Base-by-base conservation (phyloP, 2,797 vertebrate species). In the Botia kubotai region DNA sequence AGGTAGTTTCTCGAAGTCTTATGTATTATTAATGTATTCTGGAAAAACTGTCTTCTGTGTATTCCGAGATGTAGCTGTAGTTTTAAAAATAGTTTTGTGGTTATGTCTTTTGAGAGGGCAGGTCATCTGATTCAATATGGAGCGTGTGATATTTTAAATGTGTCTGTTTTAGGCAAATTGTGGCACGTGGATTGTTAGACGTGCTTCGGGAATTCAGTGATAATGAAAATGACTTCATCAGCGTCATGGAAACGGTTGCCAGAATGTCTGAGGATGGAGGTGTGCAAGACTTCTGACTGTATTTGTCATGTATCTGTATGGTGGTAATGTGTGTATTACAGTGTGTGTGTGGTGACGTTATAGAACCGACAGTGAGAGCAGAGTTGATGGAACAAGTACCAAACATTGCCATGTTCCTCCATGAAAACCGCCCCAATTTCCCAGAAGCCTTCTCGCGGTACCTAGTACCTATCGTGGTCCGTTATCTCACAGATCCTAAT, bases 321-420 rank as follows among this genome's bases (percentile, higher is more conserved):
- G 6, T 55, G 14, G 2, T 43, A 4, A 10, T 58, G 16, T 36
- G 36, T 10, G 2, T 33, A 43, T 57, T 69, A 17, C 16, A 17
- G 12, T 26, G 6, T 10, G 19, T 58, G 48, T 81, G 48, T 55
- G 26, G 67, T 16, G 29, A 26, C 48, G 50, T 81, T 83, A 83
- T 88, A 97, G 97, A 98, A 87, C 96, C 96, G 36, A 96, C 95
- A 16, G 96, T 97, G 50, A 88, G 95, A 82, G 95, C 95, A 19
- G 96, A 97, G 85, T 92, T 98, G 86, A 96, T 97, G 96, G 96
- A 97, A 73, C 96, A 97, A 85, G 93, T 97, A 67, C 96, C 96
- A 82, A 95, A 96, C 55, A 93, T 97, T 77, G 95, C 95, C 77
- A 93, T 96, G 93, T 97, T 97, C 88, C 92, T 96, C 66, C 95